A percentile compares a stretch with the other conserved stretches of the same genome.
phyloP scores from a whole-genome alignment of 2,113 vertebrate genomes.

The Nyctereutes procyonoides region DNA sequence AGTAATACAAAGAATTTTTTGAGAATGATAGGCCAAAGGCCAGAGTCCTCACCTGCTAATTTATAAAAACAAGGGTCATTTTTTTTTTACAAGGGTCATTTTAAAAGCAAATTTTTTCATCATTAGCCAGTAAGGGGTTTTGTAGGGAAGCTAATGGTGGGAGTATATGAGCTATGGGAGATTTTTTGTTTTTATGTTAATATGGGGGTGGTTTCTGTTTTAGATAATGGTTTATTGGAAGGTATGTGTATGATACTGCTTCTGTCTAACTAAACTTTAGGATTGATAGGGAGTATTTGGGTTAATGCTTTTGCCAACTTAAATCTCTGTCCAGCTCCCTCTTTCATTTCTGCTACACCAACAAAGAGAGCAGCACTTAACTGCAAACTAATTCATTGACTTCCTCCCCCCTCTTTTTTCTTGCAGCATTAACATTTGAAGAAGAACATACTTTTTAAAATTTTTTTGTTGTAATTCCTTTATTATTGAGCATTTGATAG shows the following conservation, averaged over 20 bases:
- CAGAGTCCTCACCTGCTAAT: constrained; percentile 25
- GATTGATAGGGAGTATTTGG: not conserved
- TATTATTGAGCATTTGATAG: not conserved
- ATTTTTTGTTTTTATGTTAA: not conserved
- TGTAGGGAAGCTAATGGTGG: not conserved
- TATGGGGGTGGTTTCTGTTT: not conserved
- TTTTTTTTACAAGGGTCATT: not conserved
- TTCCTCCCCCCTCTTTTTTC: too few relatives aligned
- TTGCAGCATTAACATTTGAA: not conserved
- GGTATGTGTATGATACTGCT: not conserved
- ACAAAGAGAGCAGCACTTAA: not conserved
- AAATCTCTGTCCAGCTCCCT: not conserved
- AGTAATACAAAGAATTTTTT: constrained; percentile 40
- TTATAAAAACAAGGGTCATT: not conserved
- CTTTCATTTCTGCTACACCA: not conserved
- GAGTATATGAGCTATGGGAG: not conserved
- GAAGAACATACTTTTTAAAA: not conserved
- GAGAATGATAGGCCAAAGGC: constrained; percentile 34
- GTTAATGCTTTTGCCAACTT: not conserved
- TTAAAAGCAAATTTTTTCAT: not conserved
- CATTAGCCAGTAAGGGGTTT: not conserved
- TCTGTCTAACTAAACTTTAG: not conserved
- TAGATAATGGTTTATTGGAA: not conserved
- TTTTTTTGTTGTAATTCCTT: constrained; percentile 17
- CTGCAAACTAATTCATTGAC: not conserved